These are phyloP conservation scores for Baryphthengus martii DNA, from an alignment of 2,113 vertebrate genomes.

Conservation along the genomic window DNA sequence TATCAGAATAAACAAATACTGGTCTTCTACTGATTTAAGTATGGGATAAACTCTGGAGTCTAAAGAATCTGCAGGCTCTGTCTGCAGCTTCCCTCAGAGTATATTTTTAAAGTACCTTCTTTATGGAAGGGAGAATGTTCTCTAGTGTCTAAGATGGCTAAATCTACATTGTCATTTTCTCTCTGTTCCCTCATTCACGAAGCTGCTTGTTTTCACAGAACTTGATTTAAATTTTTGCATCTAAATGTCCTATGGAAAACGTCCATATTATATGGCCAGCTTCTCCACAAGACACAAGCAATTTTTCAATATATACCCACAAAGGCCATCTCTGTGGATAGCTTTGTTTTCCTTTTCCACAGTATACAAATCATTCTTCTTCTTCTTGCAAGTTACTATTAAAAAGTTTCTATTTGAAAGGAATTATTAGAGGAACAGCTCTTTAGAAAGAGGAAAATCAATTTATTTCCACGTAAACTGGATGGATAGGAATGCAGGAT, in stretches of 20 bases:
- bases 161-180: neutral
- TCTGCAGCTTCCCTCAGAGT: neutral
- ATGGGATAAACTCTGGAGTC: neutral
- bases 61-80: neutral
- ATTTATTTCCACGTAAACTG: neutral
- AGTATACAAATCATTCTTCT: neutral
- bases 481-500: neutral
- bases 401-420: neutral
- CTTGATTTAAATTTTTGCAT: neutral
- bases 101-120: neutral
- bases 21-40: neutral
- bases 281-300: neutral
- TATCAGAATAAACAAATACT: neutral
- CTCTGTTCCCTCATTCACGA: neutral
- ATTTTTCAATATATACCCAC: neutral
- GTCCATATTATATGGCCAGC: neutral
- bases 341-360: neutral
- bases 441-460: neutral
- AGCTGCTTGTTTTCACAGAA: neutral
- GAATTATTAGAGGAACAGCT: neutral
- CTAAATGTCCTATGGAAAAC: neutral
- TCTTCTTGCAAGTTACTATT: neutral
- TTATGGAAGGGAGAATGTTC: neutral
- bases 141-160: neutral
- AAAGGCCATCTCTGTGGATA: neutral